A percentile compares a stretch with the other conserved stretches of the same genome.
These are phyloP conservation scores for Gastracanthus pulcherrimus DNA, from an alignment of 2,888 invertebrate species.

Conservation along the genomic window DNA sequence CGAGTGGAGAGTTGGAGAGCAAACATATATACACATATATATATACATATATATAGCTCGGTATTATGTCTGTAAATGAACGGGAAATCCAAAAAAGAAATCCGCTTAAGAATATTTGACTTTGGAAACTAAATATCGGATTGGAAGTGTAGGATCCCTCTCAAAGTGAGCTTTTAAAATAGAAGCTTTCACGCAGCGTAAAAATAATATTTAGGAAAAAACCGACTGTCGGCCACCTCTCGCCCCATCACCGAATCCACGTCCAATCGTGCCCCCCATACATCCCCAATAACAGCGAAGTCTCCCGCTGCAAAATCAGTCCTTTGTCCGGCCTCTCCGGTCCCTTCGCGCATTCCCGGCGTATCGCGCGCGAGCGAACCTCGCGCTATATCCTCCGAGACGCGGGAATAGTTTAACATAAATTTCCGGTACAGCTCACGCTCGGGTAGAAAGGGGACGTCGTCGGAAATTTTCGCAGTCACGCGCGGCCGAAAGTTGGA, in stretches of 20 bases:
- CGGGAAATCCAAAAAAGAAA: too few species aligned
- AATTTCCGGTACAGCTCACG: too few species aligned
- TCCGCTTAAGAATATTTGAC: too few species aligned
- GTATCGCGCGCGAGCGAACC: neutral
- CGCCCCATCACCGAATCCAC: slow-evolving; percentile 8
- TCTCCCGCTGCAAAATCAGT: slow-evolving; percentile 3
- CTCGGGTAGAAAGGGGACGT: too few species aligned
- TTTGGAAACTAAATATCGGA: neutral
- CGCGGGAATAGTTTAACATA: slow-evolving; percentile 27
- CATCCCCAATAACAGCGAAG: neutral
- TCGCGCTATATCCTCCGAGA: neutral
- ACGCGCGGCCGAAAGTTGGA: neutral
- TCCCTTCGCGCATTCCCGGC: neutral
- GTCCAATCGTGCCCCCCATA: slow-evolving; percentile 16
- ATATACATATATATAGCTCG: too few species aligned
- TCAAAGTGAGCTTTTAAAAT: slow-evolving; percentile 16
- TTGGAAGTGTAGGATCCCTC: neutral
- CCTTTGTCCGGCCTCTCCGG: neutral
- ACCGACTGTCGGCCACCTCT: neutral
- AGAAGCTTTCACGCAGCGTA: slow-evolving; percentile 15
- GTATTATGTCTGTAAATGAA: too few species aligned
- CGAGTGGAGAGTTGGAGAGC: too few species aligned
- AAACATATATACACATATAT: too few species aligned
- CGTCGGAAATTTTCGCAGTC: neutral
- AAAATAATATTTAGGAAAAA: slow-evolving; percentile 32